These are phyloP conservation scores for Yponomeuta plumbellus DNA, from an alignment of 2,888 invertebrate genomes.

Conservation along the genomic window DNA sequence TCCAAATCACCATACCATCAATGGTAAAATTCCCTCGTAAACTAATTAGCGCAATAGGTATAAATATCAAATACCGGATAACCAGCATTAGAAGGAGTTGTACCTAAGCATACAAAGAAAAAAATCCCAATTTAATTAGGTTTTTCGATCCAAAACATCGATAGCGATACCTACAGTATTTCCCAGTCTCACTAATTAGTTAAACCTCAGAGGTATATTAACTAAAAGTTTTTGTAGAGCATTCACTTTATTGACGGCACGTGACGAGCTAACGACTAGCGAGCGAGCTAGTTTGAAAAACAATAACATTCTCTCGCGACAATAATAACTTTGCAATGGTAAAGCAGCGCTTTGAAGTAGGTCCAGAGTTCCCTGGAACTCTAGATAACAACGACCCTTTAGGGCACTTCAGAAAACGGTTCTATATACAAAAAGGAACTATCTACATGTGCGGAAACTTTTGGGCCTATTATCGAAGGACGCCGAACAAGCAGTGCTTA, in stretches of 20 bases:
- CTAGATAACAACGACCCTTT: slow-evolving; percentile 55
- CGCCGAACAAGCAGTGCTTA: slow-evolving; percentile 41
- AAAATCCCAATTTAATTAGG: neutral
- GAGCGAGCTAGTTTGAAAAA: neutral
- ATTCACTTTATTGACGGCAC: neutral
- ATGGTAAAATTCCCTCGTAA: too few relatives aligned
- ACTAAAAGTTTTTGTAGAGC: neutral
- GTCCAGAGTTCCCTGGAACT: slow-evolving; percentile 39
- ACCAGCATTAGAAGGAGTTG: too few relatives aligned
- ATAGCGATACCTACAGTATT: neutral
- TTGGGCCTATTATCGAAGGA: slow-evolving; percentile 57
- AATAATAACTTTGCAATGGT: slow-evolving; percentile 29
- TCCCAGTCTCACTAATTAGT: slow-evolving; percentile 28
- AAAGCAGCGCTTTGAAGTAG: slow-evolving; percentile 35
- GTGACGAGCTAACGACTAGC: neutral
- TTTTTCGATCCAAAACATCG: too few relatives aligned
- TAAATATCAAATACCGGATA: too few relatives aligned
- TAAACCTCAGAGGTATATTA: slow-evolving; percentile 23
- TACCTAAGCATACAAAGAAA: neutral
- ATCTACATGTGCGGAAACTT: slow-evolving; percentile 64
- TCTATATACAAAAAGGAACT: slow-evolving; percentile 42
- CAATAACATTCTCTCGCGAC: neutral
- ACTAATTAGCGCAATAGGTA: too few relatives aligned
- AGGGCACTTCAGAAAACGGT: slow-evolving; percentile 47
- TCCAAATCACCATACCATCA: too few relatives aligned